These are phyloP conservation scores for Nibea albiflora DNA, from an alignment of 2,113 vertebrate genomes.

Conservation along the genomic window DNA sequence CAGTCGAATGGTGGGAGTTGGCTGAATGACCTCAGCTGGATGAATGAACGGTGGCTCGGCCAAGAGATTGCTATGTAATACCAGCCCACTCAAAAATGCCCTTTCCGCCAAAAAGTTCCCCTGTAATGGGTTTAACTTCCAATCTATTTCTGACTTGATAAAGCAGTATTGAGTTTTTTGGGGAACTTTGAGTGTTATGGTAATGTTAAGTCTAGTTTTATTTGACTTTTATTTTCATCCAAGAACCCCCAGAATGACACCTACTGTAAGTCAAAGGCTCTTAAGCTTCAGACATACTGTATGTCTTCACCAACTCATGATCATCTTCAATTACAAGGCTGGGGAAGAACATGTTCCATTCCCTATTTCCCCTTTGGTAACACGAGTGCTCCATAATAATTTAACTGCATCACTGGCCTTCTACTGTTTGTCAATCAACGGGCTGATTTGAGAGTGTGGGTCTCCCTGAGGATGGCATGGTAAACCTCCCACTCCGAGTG, in stretches of 20 bases:
- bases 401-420: slow-evolving; percentile 62
- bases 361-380: slow-evolving; percentile 58
- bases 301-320: slow-evolving; percentile 17
- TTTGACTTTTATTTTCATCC: slow-evolving; percentile 16
- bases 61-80: slow-evolving; percentile 40
- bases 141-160: slow-evolving; percentile 5
- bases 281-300: slow-evolving; percentile 20
- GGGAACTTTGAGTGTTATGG: not conserved
- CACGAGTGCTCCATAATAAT: slow-evolving; percentile 57
- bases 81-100: slow-evolving; percentile 37
- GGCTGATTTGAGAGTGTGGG: slow-evolving; percentile 41
- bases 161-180: not conserved
- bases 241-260: slow-evolving; percentile 11
- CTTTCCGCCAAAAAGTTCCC: not conserved
- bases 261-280: slow-evolving; percentile 8
- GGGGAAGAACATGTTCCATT: slow-evolving; percentile 65
- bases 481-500: slow-evolving; percentile 73
- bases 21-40: slow-evolving; percentile 46
- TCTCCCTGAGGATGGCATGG: slow-evolving; percentile 69
- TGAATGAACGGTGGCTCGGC: slow-evolving; percentile 22
- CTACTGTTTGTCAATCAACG: slow-evolving; percentile 74
- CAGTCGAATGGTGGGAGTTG: slow-evolving; percentile 36
- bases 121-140: not conserved
- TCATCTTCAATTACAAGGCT: slow-evolving; percentile 53
- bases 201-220: slow-evolving; percentile 6